phyloP scores from a whole-genome alignment of 2,888 invertebrate genomes.

The Mantis religiosa region DNA sequence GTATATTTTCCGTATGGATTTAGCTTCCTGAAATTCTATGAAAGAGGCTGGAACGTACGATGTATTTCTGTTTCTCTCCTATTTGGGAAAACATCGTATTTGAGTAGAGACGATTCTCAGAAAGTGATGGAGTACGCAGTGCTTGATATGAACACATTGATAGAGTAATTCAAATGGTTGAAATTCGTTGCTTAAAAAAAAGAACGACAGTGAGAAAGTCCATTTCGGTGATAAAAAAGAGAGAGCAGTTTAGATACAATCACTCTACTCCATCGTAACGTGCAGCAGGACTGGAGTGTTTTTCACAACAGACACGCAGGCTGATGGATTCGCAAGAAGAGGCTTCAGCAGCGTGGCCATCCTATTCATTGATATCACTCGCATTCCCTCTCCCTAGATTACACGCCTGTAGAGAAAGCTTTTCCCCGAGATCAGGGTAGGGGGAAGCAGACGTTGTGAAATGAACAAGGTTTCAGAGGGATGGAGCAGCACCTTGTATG shows the following conservation, averaged over 20 bases:
- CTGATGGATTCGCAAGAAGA: background rate
- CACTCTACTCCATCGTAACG: background rate
- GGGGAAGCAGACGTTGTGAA: background rate
- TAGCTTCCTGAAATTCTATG: too few relatives aligned
- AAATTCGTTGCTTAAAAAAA: background rate
- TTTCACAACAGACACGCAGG: background rate
- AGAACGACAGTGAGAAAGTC: background rate
- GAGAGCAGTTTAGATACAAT: background rate
- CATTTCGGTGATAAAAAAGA: background rate
- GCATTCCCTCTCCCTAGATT: background rate
- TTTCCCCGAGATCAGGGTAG: background rate
- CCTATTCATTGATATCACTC: background rate
- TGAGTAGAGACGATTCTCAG: too few relatives aligned
- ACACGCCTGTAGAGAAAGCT: background rate
- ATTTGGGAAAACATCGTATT: too few relatives aligned
- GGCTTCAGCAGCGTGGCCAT: background rate
- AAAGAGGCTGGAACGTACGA: too few relatives aligned
- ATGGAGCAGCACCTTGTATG: background rate
- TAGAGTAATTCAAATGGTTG: background rate
- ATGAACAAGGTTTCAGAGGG: background rate
- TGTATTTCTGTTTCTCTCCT: too few relatives aligned
- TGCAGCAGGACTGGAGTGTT: background rate
- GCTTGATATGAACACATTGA: background rate
- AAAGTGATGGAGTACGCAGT: too few relatives aligned
- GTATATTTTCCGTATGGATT: too few relatives aligned